These are phyloP conservation scores for Matsumyia berberina DNA, from an alignment of 2,888 invertebrate species.

Conservation along the genomic window DNA sequence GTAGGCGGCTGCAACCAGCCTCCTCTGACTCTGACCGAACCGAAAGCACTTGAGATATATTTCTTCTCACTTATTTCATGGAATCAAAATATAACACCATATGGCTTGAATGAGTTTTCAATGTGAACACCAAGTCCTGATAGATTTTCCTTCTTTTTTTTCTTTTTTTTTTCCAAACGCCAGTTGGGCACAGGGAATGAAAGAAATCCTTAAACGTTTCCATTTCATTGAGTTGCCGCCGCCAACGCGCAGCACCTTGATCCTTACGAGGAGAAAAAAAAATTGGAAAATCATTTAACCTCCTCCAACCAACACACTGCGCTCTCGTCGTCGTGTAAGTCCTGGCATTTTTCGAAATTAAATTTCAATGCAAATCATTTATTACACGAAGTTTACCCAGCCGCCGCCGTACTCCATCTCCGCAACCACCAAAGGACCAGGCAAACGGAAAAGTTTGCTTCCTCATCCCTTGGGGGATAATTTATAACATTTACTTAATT, in stretches of 20 bases:
- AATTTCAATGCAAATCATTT: constrained; percentile 65
- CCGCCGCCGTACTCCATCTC: neutral
- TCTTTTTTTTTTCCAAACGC: neutral
- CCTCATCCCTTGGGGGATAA: constrained; percentile 39
- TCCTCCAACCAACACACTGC: neutral
- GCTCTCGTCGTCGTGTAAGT: neutral
- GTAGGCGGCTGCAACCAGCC: constrained; percentile 18
- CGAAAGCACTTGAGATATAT: constrained; percentile 59
- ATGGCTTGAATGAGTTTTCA: constrained; percentile 74
- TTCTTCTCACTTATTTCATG: constrained; percentile 48
- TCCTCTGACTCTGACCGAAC: constrained; percentile 40
- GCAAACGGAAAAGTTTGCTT: constrained; percentile 15
- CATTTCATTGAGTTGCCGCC: constrained; percentile 46
- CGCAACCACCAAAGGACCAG: no score
- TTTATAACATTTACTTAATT: constrained; percentile 72
- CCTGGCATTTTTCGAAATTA: constrained; percentile 40
- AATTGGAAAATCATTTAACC: neutral
- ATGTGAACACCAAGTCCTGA: constrained; percentile 32
- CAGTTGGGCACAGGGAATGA: constrained; percentile 7
- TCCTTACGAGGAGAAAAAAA: constrained; percentile 17
- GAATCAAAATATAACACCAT: constrained; percentile 71
- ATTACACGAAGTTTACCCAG: constrained; percentile 37
- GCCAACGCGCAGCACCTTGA: constrained; percentile 29
- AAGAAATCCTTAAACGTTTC: constrained; percentile 49
- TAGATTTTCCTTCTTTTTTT: constrained; percentile 22